Percentiles rank a stretch among this genome's conserved stretches.
These are phyloP conservation scores for Paramormyrops hopkinsi DNA, from an alignment of 2,797 vertebrate genomes.

Conservation along the genomic window DNA sequence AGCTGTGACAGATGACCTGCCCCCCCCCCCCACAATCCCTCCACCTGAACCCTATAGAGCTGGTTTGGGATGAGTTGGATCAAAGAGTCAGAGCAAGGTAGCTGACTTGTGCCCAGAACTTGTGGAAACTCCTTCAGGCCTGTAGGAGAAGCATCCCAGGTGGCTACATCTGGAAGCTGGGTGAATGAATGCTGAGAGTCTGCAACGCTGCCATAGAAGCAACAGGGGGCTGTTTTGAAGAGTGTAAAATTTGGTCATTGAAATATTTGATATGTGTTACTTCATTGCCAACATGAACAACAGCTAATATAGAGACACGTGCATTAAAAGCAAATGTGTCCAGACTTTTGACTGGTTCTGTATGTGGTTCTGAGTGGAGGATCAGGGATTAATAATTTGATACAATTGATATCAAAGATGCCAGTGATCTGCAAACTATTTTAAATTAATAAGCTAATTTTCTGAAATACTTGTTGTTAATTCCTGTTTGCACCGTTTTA, in stretches of 20 bases:
- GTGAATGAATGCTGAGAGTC: neutral
- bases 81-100: too few species aligned
- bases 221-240: neutral
- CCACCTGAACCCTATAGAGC: too few species aligned
- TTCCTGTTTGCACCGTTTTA: neutral
- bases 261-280: neutral
- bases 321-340: neutral
- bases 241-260: neutral
- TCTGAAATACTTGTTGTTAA: neutral
- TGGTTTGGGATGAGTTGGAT: too few species aligned
- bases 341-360: neutral
- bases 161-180: neutral
- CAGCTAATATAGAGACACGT: neutral
- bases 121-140: too few species aligned
- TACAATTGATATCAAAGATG: neutral
- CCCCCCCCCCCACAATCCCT: too few species aligned
- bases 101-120: too few species aligned
- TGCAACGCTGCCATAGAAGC: neutral
- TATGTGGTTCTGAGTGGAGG: neutral
- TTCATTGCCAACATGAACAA: neutral
- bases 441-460: neutral
- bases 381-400: neutral
- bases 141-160: too few species aligned
- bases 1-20: neutral
- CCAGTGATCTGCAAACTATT: neutral